phyloP scores from a whole-genome alignment of 2,888 invertebrate species.

The Xylota sylvarum region DNA sequence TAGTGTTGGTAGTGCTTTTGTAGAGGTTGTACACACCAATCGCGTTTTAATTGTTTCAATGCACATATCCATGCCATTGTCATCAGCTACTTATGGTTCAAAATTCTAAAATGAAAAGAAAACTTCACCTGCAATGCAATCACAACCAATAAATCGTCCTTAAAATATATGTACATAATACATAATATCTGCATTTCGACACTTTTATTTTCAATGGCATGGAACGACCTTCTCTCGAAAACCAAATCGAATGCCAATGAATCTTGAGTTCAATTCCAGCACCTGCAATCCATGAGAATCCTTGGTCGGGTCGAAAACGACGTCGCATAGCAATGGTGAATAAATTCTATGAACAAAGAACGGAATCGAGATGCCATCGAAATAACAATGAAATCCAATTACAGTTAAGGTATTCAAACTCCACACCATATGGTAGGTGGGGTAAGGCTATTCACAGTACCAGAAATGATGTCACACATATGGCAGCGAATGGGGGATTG shows the following conservation, averaged over 20 bases:
- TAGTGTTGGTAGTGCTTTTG: too few species aligned
- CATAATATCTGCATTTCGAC: constrained; percentile 6
- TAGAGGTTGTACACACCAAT: too few species aligned
- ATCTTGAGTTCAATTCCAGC: constrained; percentile 60
- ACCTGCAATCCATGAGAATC: constrained; percentile 45
- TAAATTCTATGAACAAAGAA: constrained; percentile 67
- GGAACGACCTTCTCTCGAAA: constrained; percentile 8
- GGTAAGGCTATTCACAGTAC: constrained; percentile 12
- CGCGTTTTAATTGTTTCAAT: too few species aligned
- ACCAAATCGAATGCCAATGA: constrained; percentile 57
- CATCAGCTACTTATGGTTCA: too few species aligned
- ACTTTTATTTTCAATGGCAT: constrained; percentile 14
- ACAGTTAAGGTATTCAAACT: constrained; percentile 69
- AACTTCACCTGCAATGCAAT: neutral
- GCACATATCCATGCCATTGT: too few species aligned
- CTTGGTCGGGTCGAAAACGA: constrained; percentile 6
- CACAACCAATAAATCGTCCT: neutral
- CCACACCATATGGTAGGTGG: constrained; percentile 1
- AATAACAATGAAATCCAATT: constrained; percentile 75
- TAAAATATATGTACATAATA: neutral
- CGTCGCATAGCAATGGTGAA: constrained; percentile 55
- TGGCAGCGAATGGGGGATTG: neutral
- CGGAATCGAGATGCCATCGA: constrained; percentile 65
- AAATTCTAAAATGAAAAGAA: neutral
- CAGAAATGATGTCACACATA: constrained; percentile 23